Evolutionary conservation across 1,140 invertebrate species (phyloP), one percentile per base, ranked within the genome.

Genomic region (Episyrphus balteatus): DNA sequence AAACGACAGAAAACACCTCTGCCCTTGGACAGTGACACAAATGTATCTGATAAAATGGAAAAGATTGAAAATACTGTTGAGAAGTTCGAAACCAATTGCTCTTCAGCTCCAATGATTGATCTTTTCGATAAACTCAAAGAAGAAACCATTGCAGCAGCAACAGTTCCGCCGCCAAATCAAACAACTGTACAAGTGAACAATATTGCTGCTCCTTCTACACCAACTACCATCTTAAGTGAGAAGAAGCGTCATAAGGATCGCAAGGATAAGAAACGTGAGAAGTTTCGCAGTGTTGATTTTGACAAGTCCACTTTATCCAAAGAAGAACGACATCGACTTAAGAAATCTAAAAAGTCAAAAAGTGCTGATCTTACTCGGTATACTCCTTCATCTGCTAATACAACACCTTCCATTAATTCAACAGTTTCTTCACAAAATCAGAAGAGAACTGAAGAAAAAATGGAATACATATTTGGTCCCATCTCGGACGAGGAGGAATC

Each of bases 391-490:
- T 42, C 44, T 30, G n/a, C 12, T 14, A 33, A 13, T 8, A 33
- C n/a, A 15, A 41, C 26, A 43, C 37, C 48, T 18, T 41, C 39
- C 21, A 26, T 26, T 8, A 26, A 26, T 26, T n/a, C n/a, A n/a
- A 17, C 39, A 41, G 15, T 41, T 41, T 19, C 15, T 30, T 19
- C 21, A 31, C 33, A 46, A 39, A 30, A 39, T 12, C 37, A 40
- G 13, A 46, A 62, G 12, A 50, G 7, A 44, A 33, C 42, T 46
- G 82, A 82, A 45, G 82, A 84, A 37, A 81, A 86, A 59, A 86
- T 89, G 82, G 84, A 89, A 66, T 85, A 88, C 55, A 89, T 90
- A 47, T 91, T 90, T 67, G 87, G 86, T 5, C 83, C 86, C 1
- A 71, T 90, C 26, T 88, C 87, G 0, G 88, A 91, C 59, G 83